Conservation (phyloP, 2,113 vertebrate genomes). For the Atlantisia rogersi region DNA sequence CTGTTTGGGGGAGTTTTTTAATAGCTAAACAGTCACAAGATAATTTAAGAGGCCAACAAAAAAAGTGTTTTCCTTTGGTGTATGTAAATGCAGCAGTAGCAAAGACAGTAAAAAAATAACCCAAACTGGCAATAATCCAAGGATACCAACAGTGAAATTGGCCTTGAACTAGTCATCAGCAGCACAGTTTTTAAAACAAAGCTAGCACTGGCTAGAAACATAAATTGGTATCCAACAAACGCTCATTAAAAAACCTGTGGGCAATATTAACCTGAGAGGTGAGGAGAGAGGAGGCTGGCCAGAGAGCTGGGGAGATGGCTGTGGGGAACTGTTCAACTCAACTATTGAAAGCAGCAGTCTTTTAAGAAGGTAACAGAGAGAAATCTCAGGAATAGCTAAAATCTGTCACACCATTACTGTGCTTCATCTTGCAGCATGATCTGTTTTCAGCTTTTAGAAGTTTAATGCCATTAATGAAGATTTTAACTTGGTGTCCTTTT, state of each 20-base stretch:
- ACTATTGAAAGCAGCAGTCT: background rate
- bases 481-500: background rate
- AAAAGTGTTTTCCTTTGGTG: background rate
- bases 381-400: background rate
- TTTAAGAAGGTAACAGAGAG: background rate
- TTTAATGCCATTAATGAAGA: background rate
- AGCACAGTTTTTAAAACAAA: background rate
- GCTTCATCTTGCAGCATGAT: background rate
- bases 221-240: background rate
- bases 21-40: background rate
- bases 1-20: background rate
- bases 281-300: background rate
- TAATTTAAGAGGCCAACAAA: background rate
- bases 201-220: background rate
- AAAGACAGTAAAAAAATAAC: background rate
- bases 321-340: rapidly evolving
- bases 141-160: background rate
- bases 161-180: background rate
- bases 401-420: background rate
- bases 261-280: background rate
- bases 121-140: background rate
- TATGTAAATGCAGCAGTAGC: background rate
- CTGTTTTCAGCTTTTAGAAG: background rate
- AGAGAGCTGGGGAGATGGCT: background rate
- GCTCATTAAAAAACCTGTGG: background rate